A percentile compares a stretch with the other conserved stretches of the same genome.
These are phyloP conservation scores for Botia kubotai DNA, from an alignment of 2,797 vertebrate species.

Conservation along the genomic window DNA sequence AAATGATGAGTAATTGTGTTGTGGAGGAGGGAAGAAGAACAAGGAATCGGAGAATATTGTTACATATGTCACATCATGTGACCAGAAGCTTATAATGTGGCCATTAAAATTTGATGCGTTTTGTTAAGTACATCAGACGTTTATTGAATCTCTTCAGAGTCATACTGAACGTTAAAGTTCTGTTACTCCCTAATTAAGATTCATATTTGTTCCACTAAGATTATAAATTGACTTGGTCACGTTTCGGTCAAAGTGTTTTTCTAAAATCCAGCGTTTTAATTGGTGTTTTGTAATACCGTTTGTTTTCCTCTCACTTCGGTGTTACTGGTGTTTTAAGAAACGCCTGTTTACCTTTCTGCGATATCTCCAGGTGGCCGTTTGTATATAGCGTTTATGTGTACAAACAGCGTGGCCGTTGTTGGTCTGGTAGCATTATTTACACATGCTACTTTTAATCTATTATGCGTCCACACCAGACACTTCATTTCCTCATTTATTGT, in stretches of 20 bases:
- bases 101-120: background rate
- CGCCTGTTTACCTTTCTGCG: background rate
- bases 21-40: background rate
- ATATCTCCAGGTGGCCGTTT: background rate
- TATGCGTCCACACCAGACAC: background rate
- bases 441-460: background rate
- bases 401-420: background rate
- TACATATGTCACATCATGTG: background rate
- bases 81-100: background rate
- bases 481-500: background rate
- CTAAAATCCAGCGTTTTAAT: too few species aligned
- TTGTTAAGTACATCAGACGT: slow-evolving; percentile 22
- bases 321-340: background rate
- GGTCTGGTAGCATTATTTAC: background rate
- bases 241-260: too few species aligned
- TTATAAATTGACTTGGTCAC: too few species aligned
- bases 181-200: background rate
- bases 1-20: background rate
- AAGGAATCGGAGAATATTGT: background rate
- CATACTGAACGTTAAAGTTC: background rate
- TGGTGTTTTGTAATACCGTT: too few species aligned
- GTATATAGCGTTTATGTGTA: background rate
- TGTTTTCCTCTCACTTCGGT: too few species aligned
- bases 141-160: background rate
- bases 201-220: background rate